Conservation (phyloP, 2,113 vertebrate genomes). For the Nicator chloris region DNA sequence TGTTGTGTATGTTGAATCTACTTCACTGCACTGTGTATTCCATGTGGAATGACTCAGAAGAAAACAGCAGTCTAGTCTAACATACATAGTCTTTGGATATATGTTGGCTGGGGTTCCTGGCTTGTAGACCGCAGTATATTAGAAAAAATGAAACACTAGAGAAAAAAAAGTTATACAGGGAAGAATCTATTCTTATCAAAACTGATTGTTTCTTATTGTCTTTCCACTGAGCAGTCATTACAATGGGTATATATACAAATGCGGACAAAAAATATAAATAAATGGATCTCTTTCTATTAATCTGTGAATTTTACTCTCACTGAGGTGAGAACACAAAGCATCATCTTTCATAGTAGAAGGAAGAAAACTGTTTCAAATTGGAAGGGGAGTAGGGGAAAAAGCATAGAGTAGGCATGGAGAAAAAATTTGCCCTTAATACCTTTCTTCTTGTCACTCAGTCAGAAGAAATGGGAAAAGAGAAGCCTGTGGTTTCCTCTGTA, state of each 20-base stretch:
- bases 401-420: too few relatives aligned
- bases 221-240: neutral
- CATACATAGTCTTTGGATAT: neutral
- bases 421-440: neutral
- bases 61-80: neutral
- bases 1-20: neutral
- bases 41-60: neutral
- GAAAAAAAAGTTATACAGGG: neutral
- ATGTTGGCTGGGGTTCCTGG: neutral
- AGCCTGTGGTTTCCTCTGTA: rapidly evolving
- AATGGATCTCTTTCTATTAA: neutral
- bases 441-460: neutral
- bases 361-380: neutral
- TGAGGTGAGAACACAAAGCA: neutral
- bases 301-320: neutral
- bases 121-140: neutral
- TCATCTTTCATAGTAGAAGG: neutral
- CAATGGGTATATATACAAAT: neutral
- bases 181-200: neutral
- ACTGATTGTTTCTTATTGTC: neutral
- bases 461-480: neutral
- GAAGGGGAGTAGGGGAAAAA: neutral
- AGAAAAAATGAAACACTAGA: neutral
- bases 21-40: neutral
- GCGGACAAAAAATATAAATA: neutral